Percentiles rank a stretch among this genome's conserved stretches.
These are phyloP conservation scores for Pseudochaenichthys georgianus DNA, from an alignment of 2,797 vertebrate genomes.

Conservation along the genomic window DNA sequence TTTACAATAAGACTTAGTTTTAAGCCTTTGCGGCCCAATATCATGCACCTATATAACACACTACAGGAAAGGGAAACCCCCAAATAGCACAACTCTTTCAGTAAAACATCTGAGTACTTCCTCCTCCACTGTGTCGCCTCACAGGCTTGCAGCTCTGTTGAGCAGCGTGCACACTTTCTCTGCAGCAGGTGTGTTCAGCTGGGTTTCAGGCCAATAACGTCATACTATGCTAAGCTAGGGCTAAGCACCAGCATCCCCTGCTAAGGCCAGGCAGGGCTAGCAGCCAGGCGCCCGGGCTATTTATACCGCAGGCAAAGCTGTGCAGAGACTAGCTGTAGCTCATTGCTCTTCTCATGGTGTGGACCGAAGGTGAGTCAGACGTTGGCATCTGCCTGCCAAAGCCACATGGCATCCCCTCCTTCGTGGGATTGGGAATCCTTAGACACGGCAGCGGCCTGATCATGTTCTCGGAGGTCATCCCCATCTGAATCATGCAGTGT, in stretches of 20 bases:
- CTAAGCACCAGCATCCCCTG: slow-evolving; percentile 72
- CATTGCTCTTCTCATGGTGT: slow-evolving; percentile 60
- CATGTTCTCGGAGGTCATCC: slow-evolving; percentile 39
- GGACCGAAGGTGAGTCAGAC: slow-evolving; percentile 68
- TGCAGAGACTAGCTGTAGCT: slow-evolving; percentile 61
- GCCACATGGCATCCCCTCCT: slow-evolving; percentile 46
- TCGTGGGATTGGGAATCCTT: slow-evolving; percentile 58
- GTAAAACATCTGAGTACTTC: no score
- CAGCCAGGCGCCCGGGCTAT: slow-evolving; percentile 76
- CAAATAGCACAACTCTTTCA: no score
- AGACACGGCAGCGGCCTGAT: slow-evolving; percentile 48
- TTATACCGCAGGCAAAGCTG: slow-evolving; percentile 71
- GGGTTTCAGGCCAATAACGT: slow-evolving; percentile 68
- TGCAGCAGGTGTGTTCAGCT: slow-evolving; percentile 68
- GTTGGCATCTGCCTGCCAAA: slow-evolving; percentile 53
- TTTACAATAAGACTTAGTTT: no score
- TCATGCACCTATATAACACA: no score
- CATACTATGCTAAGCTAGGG: slow-evolving; percentile 72
- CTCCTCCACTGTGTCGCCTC: background rate
- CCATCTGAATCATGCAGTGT: slow-evolving; percentile 19
- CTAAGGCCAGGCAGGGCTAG: slow-evolving; percentile 68
- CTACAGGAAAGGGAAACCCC: no score
- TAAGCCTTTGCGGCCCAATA: no score
- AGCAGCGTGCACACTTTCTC: slow-evolving; percentile 22
- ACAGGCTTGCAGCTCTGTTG: slow-evolving; percentile 23